A percentile compares a stretch with the other conserved stretches of the same genome.
Evolutionary conservation across 1,140 invertebrate species (phyloP).

Genomic region (Ceratina calcarata): DNA sequence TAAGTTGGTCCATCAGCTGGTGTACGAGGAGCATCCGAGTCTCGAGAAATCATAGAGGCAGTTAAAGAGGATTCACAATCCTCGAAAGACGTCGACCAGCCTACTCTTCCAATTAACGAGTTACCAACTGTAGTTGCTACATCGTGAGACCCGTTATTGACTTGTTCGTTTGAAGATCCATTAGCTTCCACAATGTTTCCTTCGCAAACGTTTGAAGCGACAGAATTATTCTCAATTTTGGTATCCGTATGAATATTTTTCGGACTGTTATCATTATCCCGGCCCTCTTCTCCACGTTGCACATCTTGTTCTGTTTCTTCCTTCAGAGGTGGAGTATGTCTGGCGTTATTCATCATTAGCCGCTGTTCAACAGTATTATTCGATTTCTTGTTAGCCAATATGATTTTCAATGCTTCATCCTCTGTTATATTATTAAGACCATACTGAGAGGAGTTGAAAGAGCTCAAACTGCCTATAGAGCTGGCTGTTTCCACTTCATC

Average conservation of each 20-base stretch:
- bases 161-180: conserved; percentile 47
- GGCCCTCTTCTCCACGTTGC: conserved; percentile 18
- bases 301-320: conserved; percentile 42
- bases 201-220: not conserved
- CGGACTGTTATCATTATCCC: conserved; percentile 49
- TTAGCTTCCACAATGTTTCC: conserved; percentile 37
- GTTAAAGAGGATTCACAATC: conserved; percentile 79
- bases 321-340: conserved; percentile 40
- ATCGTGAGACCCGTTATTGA: not conserved
- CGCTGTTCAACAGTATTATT: not conserved
- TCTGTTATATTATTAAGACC: conserved; percentile 77
- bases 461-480: conserved; percentile 74
- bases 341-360: conserved; percentile 21
- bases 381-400: conserved; percentile 78
- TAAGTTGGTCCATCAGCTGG: conserved; percentile 78
- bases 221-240: conserved; percentile 31
- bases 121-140: conserved; percentile 81
- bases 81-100: conserved; percentile 86
- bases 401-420: conserved; percentile 85
- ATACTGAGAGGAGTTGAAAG: conserved; percentile 72
- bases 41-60: conserved; percentile 66
- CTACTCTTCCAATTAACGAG: conserved; percentile 83
- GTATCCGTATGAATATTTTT: conserved; percentile 31
- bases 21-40: conserved; percentile 65
- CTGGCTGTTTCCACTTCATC: conserved; percentile 76